A percentile compares a stretch with the other conserved stretches of the same genome.
phyloP scores from a whole-genome alignment of 1,140 invertebrate genomes.

The Drosophila biarmipes region DNA sequence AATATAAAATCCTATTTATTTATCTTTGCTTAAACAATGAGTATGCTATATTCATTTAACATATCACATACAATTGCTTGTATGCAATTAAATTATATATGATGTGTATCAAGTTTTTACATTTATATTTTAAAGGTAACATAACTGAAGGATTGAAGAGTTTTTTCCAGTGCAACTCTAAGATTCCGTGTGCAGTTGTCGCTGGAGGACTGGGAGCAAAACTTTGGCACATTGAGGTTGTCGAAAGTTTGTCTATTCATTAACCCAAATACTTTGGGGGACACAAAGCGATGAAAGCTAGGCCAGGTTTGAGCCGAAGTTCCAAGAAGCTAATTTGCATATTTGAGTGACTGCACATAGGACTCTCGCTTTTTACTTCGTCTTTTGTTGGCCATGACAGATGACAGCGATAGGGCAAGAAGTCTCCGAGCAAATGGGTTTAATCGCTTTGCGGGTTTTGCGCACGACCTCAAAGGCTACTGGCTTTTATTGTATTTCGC shows the following conservation, averaged over 20 bases:
- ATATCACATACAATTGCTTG: too few relatives aligned
- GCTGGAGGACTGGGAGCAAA: slow-evolving; percentile 26
- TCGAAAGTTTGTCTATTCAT: slow-evolving; percentile 82
- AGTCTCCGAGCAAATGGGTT: slow-evolving; percentile 26
- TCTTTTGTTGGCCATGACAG: slow-evolving; percentile 42
- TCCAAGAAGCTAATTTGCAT: slow-evolving; percentile 79
- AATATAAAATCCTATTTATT: too few relatives aligned
- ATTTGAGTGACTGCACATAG: slow-evolving; percentile 73
- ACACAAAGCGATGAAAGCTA: slow-evolving; percentile 35
- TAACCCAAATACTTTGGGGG: slow-evolving; percentile 68
- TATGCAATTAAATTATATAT: too few relatives aligned
- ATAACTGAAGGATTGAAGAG: too few relatives aligned
- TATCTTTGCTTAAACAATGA: too few relatives aligned
- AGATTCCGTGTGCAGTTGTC: slow-evolving; percentile 29
- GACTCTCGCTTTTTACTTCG: slow-evolving; percentile 54
- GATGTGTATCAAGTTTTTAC: too few relatives aligned
- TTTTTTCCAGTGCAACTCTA: slow-evolving; percentile 8
- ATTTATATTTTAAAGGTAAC: not conserved
- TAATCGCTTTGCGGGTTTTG: slow-evolving; percentile 31
- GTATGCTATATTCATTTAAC: too few relatives aligned
- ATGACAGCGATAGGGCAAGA: slow-evolving; percentile 49
- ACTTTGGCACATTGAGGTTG: slow-evolving; percentile 78
- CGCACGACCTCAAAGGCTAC: slow-evolving; percentile 23
- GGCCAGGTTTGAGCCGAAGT: slow-evolving; percentile 65
- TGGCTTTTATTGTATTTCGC: slow-evolving; percentile 1